Conservation (phyloP, 2,888 invertebrate genomes). For the Lordiphosa andalusiaca region DNA sequence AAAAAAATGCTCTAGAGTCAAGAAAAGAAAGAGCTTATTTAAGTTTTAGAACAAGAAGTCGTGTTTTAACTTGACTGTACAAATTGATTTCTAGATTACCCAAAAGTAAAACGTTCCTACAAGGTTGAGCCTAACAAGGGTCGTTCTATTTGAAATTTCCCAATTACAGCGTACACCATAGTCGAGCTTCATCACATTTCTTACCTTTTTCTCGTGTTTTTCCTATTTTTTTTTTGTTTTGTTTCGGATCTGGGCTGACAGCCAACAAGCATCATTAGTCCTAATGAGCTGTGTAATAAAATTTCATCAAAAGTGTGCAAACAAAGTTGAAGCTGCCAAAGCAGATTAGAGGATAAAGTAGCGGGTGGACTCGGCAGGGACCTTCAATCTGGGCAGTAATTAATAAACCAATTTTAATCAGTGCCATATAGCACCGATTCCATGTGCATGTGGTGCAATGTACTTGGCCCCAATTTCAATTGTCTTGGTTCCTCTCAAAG, state of each 20-base stretch:
- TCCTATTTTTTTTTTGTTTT: background rate
- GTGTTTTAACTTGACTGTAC: no score
- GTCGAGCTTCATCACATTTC: background rate
- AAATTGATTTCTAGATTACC: no score
- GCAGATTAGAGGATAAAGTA: background rate
- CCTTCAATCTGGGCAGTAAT: conserved; percentile 41
- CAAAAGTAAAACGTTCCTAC: no score
- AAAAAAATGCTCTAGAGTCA: no score
- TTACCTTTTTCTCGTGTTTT: background rate
- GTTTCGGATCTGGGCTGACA: conserved; percentile 40
- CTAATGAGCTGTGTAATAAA: conserved; percentile 71
- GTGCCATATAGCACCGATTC: background rate
- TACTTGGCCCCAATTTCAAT: conserved; percentile 17
- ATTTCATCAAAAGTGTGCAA: conserved; percentile 54
- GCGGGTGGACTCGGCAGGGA: background rate
- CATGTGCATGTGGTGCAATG: background rate
- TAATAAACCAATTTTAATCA: conserved; percentile 64
- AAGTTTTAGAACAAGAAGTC: no score
- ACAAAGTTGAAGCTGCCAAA: conserved; percentile 34
- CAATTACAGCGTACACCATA: background rate
- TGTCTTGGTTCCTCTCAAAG: background rate
- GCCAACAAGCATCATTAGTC: conserved; percentile 71
- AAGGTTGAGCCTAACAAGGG: no score
- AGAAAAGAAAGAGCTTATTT: no score
- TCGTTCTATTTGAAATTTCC: no score